Base-by-base conservation (phyloP, 2,797 vertebrate species). In the Leuciscus waleckii region DNA sequence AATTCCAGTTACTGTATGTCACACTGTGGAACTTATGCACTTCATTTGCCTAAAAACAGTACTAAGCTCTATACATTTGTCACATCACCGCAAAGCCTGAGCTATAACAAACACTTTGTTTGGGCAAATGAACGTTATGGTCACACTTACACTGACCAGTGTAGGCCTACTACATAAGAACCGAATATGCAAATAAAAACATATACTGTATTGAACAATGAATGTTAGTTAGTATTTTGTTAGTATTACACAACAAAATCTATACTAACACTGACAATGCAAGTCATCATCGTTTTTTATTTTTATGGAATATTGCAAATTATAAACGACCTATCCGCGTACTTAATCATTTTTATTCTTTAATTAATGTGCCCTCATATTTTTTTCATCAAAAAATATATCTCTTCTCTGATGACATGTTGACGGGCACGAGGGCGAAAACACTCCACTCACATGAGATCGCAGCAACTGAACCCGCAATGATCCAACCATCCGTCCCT, bases 1-100 rank as follows among this genome's bases (percentile, higher is more conserved):
- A 29, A 81, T 81, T 70, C 67, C 23, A 70, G 43, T 68, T 54
- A 63, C 76, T 54, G 4, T 26, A 69, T 56, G 65, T 70, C 23
- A 70, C 46, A 26, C 9, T 21, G 79, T 17, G 16, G 16, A 37
- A 81, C 56, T 56, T 56, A 81, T 56, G 79, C 49, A 56, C 46
- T 70, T 70, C 1, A 0, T 39, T 69, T 39, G 46, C 14, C 46
- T 63, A 46, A 78, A 63, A 78, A 78, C 16, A 43, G 8, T 7
- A 19, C 35, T 41, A 43, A 63, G 39, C 37, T 63, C 56, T 29
- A 29, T 5, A 5, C 54, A 63, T 61, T 41, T 29, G 56, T 61
- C 9, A 78, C 56, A 63, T 43, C 37, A 43, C 1, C 46, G 35
- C 46, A 39, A 43, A 19, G 39, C 7, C 51, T 76, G 32, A 79